A percentile compares a stretch with the other conserved stretches of the same genome.
phyloP scores from a whole-genome alignment of 2,797 vertebrate species.

The Sebastes ruberrimus region DNA sequence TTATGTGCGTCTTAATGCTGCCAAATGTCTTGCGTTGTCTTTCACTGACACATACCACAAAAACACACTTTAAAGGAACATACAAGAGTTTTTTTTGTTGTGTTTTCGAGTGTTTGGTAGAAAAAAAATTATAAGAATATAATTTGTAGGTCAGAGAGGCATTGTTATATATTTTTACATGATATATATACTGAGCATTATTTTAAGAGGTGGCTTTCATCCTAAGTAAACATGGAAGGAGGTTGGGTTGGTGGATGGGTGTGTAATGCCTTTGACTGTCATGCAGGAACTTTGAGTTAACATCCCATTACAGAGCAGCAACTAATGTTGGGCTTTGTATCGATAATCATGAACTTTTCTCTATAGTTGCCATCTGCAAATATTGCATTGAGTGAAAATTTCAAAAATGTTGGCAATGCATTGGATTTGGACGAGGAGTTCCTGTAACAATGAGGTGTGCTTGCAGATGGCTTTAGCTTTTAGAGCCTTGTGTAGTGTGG shows the following conservation, averaged over 20 bases:
- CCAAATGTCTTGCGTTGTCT: constrained; percentile 24
- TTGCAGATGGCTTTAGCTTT: neutral
- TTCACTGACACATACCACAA: constrained; percentile 30
- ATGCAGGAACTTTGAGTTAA: neutral
- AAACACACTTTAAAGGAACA: neutral
- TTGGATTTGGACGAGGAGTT: neutral
- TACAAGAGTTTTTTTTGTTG: neutral
- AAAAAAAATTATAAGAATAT: neutral
- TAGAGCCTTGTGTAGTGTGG: neutral
- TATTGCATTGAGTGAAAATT: too few species aligned
- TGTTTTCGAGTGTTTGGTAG: too few species aligned
- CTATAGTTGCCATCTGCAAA: too few species aligned
- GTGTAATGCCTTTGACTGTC: neutral
- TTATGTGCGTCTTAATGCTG: constrained; percentile 1
- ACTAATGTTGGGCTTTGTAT: neutral
- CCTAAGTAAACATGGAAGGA: neutral
- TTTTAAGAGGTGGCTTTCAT: neutral
- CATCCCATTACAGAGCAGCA: neutral
- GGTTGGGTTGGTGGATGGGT: neutral
- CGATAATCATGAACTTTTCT: neutral
- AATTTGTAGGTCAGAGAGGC: neutral
- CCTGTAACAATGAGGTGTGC: neutral
- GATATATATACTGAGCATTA: too few species aligned
- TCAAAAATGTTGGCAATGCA: too few species aligned
- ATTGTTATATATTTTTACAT: neutral